Base-by-base conservation (phyloP, 2,888 invertebrate species). In the Anodontia alba region DNA sequence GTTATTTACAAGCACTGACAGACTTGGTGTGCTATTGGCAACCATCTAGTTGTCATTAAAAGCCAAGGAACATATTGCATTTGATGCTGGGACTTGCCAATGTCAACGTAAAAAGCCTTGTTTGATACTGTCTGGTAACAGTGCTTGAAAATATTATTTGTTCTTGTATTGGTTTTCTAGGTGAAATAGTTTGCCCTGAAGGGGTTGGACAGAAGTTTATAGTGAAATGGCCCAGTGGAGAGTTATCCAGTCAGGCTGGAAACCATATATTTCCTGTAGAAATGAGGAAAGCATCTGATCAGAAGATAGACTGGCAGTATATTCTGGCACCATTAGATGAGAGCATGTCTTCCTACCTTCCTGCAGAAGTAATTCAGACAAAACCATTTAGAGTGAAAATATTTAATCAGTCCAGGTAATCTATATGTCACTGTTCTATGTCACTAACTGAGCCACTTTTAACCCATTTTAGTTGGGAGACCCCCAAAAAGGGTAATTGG, bases 231-330 rank as follows among this genome's bases (percentile, higher is more conserved):
- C 80, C 90, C 26, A 91, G 93, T 79, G 92, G 92, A 0, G 83
- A 88, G 5, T 72, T 84, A 36, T 68, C 89, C 51, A 83, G 80
- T 26, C 94, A 93, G 87, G 85, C 84, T 8, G 85, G 88, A 15
- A 87, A 88, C 66, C 90, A 91, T 78, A 92, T 94, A 36, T 94
- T 94, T 84, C 92, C 92, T 31, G 91, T 91, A 1, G 73, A 57
- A 0, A 54, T 43, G 15, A n/a, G 72, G n/a, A 57, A 57, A 5
- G 75, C 75, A 42, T 54, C 54, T 0, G 36, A 26, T n/a, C 71
- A 78, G 23, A 73, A 75, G 31, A 57, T 29, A 57, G 17, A 67
- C 46, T 75, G 74, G 69, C 43, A 57, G 51, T 70, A 77, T 66
- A 75, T 77, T 20, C 57, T 83, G n/a, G 83, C 80, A 36, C 83